Evolutionary conservation across 2,113 vertebrate species (phyloP), one percentile per base, ranked within the genome.

Genomic region (Ceuthmochares aereus): DNA sequence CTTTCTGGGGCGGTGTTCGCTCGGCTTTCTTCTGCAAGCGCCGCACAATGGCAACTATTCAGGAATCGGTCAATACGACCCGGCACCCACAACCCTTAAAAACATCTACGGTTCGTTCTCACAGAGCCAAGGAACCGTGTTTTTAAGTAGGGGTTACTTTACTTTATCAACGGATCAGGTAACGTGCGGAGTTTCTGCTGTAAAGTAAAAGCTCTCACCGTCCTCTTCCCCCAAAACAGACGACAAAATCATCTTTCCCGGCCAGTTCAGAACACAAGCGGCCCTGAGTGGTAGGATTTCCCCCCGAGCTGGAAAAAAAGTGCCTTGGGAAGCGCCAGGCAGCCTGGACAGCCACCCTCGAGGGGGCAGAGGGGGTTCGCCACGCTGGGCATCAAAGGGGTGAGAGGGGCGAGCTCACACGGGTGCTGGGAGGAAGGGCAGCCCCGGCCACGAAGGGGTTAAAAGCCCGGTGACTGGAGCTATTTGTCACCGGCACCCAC

Each of bases 1-100:
- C 51, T 93, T 95, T 94, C 92, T 82, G 59, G 34, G 17, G 26
- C 12, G 49, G 12, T 96, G 95, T 97, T 97, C 94, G 96, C 86
- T 87, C 80, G 85, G 83, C 77, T 43, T 95, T 19, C 72, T 94
- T 89, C 88, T 69, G 67, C 84, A 43, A 96, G 70, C 55, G 27
- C 68, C 52, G 56, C 87, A 86, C 95, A 95, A 97, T 92, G 54
- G 91, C 89, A 96, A 79, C 47, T 72, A 88, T 94, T 97, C 87
- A 87, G 88, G 75, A 64, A 82, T 67, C 42, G 32, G 77, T 78
- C 91, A 77, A 83, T 84, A 86, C n/a, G 74, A 95, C 73, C 91
- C 58, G 40, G 83, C 45, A 59, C 86, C 72, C 86, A 92, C 77
- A 95, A 96, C 84, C 81, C 84, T 86, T 87, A 77, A 91, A 95